Base-by-base conservation (phyloP, 1,140 invertebrate genomes). In the Adelges cooleyi region DNA sequence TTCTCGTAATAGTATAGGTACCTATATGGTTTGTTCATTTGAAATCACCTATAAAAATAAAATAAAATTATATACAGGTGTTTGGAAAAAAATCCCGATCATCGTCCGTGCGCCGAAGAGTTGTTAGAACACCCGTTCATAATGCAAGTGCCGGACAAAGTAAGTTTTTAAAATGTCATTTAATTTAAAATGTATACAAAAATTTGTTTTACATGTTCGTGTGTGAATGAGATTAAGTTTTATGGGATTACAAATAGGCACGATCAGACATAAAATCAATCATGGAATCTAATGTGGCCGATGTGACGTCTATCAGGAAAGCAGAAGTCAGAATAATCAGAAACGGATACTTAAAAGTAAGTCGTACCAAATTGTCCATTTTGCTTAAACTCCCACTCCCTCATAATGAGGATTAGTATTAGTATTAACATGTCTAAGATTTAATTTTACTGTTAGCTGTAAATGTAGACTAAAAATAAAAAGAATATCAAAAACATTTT, bases 71-170 rank as follows among this genome's bases (percentile, higher is more conserved):
- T n/a, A n/a, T n/a, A n/a, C 68, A 92, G 89, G 72, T 95, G 92
- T 73, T 76, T 95, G 20, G 86, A 89, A 67, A 95, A 95, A 75
- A 91, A 93, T 78, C 86, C 86, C 17, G 92, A 95, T 70, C 84
- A 92, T 74, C 80, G 92, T 25, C 91, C 92, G 1, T 89, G 84
- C 73, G 84, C 90, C 73, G 75, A 82, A 48, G 91, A 95, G 76
- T 77, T 95, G 25, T 76, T 88, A 36, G 84, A 90, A 68, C 93
- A 96, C 81, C 92, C 92, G 0, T 95, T 95, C 71, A 77, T 87
- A 67, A 77, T 80, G 66, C 79, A 81, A 68, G 76, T 83, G 53
- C 86, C 87, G 1, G 85, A 87, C 2, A 88, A 88, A 72, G 86
- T 62, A 62, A 56, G 65, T 48, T 23, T 44, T 17, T 1, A 4